Base-by-base conservation (phyloP, 2,888 invertebrate genomes). In the Abrostola triplasia region DNA sequence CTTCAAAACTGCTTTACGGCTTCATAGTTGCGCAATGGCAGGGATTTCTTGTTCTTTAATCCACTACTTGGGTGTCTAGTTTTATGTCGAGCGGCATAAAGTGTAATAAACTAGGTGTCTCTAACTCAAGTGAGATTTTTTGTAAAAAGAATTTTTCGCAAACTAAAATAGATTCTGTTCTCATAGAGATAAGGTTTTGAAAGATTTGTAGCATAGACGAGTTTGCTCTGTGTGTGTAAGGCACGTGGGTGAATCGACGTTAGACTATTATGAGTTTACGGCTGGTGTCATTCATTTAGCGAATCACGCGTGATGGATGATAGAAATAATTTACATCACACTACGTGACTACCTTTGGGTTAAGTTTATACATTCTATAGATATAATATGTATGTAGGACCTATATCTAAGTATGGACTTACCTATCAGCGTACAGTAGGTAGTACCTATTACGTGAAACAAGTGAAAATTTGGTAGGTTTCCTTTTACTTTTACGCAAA, bases 31-130 rank as follows among this genome's bases (percentile, higher is more conserved):
- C 88, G 85, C 88, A 91, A 92, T 88, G 67, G 67, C 82, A 75
- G 80, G 80, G 86, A 87, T 86, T 85, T 84, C 83, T 87, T 80
- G 84, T 83, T 86, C 85, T 82, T 64, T 91, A 90, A 92, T 93
- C 92, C 85, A 88, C 92, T 89, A 89, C 93, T 93, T 93, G 93
- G 93, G 93, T 92, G 93, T 93, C 92, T 92, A 86, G 85, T 92
- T 93, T 92, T 91, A 92, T 92, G 88, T 88, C 82, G 80, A 80
- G 78, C 82, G 83, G 85, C 85, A 90, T 89, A 88, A 90, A 88
- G 82, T 84, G 88, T 85, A 88, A 92, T 92, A 92, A 92, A 92
- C 87, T 85, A 82, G 75, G 73, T 83, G 85, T 84, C 82, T 85
- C 76, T 82, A 81, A 82, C 74, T 82, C 76, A 76, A 77, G 80